Evolutionary conservation across 2,888 invertebrate genomes (phyloP), one percentile per base, ranked within the genome.

Genomic region (Tetanocera ferruginea): DNA sequence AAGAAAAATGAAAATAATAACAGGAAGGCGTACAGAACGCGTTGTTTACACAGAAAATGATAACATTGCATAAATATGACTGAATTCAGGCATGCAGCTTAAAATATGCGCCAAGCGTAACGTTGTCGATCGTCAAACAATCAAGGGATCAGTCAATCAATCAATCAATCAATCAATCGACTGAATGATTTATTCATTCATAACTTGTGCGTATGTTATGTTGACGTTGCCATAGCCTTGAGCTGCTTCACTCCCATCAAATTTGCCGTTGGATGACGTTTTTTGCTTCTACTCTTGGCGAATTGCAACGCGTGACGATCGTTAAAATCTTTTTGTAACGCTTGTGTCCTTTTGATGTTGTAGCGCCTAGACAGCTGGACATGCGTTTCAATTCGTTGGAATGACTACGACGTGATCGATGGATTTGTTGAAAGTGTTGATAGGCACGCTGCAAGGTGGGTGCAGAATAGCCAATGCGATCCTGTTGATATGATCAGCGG

Each of bases 141-240:
- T 67, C 67, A 19, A 43, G 37, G 43, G 3, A 23, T 62, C 60
- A 43, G 57, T 73, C 73, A 14, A 25, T 49, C 60, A 43, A 62
- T 73, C 73, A 14, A 25, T 49, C 73, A 34, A 43, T 43, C 73
- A 9, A 11, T 57, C 55, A 23, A 25, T 43, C 25, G 57, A 31
- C 57, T 66, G 14, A 8, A 67, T 67, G 23, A 67, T 49, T 67
- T 67, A 67, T 67, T 49, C 67, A 67, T 67, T 67, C 67, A 67
- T 67, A 67, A 67, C 19, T 43, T 60, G 55, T 76, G 79, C 76
- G 82, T 83, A 83, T 81, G 80, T 62, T 0, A 31, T 64, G 34
- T 34, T 31, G 31, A 17, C 31, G 34, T 23, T 57, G 23, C n/a
- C 4, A 28, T n/a, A n/a, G 17, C 19, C 60, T 60, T 60, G 60